These are phyloP conservation scores for Siniperca obscura DNA, from an alignment of 2,797 vertebrate genomes.

Conservation along the genomic window DNA sequence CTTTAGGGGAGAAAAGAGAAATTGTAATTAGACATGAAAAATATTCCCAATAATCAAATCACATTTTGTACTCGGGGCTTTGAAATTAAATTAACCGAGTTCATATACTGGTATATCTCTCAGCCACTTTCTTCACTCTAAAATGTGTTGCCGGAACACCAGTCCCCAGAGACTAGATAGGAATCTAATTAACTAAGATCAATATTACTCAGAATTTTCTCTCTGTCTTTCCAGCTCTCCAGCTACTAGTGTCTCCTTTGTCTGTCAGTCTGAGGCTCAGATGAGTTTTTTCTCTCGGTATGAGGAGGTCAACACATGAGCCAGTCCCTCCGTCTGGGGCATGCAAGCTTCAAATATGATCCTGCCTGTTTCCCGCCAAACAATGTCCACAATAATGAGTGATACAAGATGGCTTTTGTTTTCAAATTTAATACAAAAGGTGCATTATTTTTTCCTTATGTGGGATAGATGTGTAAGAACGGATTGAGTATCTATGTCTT, in stretches of 20 bases:
- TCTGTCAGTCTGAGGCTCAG: conserved; percentile 64
- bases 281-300: conserved; percentile 65
- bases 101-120: conserved; percentile 85
- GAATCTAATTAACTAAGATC: conserved; percentile 88
- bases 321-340: conserved; percentile 18
- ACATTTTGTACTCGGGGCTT: conserved; percentile 83
- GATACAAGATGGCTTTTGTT: neutral
- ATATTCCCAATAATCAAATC: conserved; percentile 87
- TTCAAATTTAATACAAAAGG: neutral
- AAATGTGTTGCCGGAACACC: conserved; percentile 84
- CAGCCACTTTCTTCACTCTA: conserved; percentile 80
- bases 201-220: conserved; percentile 85
- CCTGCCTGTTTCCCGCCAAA: conserved; percentile 23
- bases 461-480: neutral
- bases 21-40: conserved; percentile 86
- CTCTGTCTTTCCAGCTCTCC: conserved; percentile 78
- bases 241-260: conserved; percentile 72
- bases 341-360: neutral
- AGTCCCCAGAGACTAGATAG: conserved; percentile 79
- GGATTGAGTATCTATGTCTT: neutral
- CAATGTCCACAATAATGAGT: no score
- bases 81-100: conserved; percentile 85
- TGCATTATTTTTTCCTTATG: neutral
- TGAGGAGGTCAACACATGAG: conserved; percentile 61
- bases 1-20: conserved; percentile 77